Evolutionary conservation across 2,113 vertebrate species (phyloP).

Genomic region (Anseranas semipalmata): DNA sequence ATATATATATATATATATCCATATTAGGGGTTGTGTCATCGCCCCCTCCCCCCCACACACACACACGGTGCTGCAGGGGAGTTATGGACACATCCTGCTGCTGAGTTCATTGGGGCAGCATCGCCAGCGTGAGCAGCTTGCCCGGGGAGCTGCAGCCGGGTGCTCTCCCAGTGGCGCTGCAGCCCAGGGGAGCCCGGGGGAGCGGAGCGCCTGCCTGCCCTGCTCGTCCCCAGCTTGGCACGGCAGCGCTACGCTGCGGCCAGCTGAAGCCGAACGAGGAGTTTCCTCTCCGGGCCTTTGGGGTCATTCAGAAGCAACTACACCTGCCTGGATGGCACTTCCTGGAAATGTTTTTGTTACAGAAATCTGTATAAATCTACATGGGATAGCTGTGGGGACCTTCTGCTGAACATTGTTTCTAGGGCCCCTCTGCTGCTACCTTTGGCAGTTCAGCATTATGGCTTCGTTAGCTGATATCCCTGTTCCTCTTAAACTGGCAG

Average conservation of each 20-base stretch:
- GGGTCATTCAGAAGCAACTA: fast-evolving
- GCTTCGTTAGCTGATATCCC: not conserved
- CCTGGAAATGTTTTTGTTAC: not conserved
- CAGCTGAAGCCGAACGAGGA: fast-evolving
- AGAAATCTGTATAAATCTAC: not conserved
- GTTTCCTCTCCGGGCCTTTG: too few relatives aligned
- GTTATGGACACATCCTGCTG: not conserved
- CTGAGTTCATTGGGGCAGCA: fast-evolving
- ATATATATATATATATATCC: too few relatives aligned
- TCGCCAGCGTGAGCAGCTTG: not conserved
- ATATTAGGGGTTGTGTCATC: fast-evolving
- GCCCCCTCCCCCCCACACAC: not conserved
- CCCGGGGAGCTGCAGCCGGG: not conserved
- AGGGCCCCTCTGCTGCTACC: fast-evolving
- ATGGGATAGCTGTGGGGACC: not conserved
- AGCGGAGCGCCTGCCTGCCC: not conserved
- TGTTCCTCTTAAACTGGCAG: fast-evolving
- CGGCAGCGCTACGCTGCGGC: fast-evolving
- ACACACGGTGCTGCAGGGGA: too few relatives aligned
- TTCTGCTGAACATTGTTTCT: not conserved
- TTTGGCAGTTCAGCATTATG: fast-evolving
- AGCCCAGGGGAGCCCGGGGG: not conserved
- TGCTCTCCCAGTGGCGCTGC: fast-evolving
- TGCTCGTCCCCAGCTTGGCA: not conserved
- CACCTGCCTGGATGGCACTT: not conserved